Evolutionary conservation across 2,797 vertebrate genomes (phyloP).

Genomic region (Cynopterus sphinx): DNA sequence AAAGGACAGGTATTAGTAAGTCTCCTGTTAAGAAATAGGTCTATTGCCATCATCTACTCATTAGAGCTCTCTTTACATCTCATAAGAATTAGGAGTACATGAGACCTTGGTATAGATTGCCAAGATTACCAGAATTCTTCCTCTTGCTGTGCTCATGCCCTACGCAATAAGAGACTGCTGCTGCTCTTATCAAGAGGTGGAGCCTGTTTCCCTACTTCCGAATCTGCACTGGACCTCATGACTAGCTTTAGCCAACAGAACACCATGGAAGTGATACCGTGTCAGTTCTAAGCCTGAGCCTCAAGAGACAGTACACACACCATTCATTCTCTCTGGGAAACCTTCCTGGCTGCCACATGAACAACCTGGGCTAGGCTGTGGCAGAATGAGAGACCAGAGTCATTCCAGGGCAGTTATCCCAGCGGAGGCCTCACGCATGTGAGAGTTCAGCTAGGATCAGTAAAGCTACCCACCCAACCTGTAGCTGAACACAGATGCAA

Average conservation of each 20-base stretch:
- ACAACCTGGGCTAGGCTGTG: not conserved
- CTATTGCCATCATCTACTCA: not conserved
- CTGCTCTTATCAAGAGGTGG: fast-evolving
- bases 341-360: not conserved
- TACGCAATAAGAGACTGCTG: not conserved
- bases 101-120: not conserved
- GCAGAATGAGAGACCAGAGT: not conserved
- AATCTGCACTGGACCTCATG: not conserved
- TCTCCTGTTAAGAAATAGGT: not conserved
- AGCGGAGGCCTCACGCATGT: not conserved
- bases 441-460: not conserved
- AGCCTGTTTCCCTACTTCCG: not conserved
- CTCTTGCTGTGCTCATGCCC: not conserved
- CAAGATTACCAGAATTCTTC: not conserved
- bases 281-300: not conserved
- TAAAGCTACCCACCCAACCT: not conserved
- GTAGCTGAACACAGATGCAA: not conserved
- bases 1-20: not conserved
- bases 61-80: not conserved
- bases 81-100: not conserved
- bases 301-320: not conserved
- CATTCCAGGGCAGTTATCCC: not conserved
- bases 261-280: not conserved
- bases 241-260: not conserved
- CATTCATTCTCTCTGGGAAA: not conserved